phyloP scores from a whole-genome alignment of 2,888 invertebrate species.

The Papilio demoleus region DNA sequence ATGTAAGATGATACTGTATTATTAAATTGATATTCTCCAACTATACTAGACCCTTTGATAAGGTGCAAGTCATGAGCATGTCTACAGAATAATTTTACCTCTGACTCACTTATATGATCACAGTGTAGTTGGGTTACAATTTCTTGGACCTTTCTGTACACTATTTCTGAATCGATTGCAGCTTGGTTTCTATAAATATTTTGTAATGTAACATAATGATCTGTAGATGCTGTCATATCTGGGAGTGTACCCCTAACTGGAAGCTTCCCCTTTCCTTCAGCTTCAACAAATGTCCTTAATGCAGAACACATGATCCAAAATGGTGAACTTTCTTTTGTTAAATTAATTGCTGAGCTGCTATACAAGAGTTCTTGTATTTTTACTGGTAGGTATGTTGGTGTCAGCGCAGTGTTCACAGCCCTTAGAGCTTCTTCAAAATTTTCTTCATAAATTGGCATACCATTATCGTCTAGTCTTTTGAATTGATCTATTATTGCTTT shows the following conservation, averaged over 20 bases:
- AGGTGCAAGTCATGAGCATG: constrained; percentile 92
- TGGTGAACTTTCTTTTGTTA: constrained; percentile 89
- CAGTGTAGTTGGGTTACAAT: constrained; percentile 91
- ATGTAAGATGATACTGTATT: constrained; percentile 82
- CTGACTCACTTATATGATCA: constrained; percentile 90
- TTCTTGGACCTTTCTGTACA: constrained; percentile 91
- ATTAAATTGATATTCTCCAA: constrained; percentile 90
- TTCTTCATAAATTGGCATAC: constrained; percentile 89
- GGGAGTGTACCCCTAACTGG: constrained; percentile 95
- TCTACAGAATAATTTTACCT: constrained; percentile 94
- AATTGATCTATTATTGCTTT: constrained; percentile 85
- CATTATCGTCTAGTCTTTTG: constrained; percentile 83
- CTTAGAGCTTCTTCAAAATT: constrained; percentile 97
- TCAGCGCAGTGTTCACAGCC: constrained; percentile 93
- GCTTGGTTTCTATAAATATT: constrained; percentile 95
- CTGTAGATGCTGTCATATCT: constrained; percentile 98
- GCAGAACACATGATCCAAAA: constrained; percentile 98
- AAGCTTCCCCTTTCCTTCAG: constrained; percentile 91
- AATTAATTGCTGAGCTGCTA: constrained; percentile 90
- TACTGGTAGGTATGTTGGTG: constrained; percentile 87
- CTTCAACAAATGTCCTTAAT: constrained; percentile 92
- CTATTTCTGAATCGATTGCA: constrained; percentile 88
- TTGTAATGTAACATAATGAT: constrained; percentile 94
- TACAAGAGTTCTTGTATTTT: constrained; percentile 90
- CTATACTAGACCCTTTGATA: constrained; percentile 90